Evolutionary conservation across 2,113 vertebrate species (phyloP), one percentile per base, ranked within the genome.

Genomic region (Oriolus oriolus): DNA sequence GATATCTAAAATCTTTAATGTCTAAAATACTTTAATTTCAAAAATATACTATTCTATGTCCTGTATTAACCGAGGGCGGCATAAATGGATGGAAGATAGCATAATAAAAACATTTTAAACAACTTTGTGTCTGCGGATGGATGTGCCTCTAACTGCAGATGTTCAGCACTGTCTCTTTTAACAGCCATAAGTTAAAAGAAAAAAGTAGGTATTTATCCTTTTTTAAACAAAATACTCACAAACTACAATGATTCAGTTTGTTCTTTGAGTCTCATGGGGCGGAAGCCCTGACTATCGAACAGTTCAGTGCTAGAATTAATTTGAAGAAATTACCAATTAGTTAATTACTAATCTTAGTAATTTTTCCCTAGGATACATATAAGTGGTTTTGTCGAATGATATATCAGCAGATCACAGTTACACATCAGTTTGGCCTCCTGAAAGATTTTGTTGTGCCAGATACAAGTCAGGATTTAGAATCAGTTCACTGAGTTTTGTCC

Each of bases 241-340:
- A n/a, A 65, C 37, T 53, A 7, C 16, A 89, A 17, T 16, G 45
- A 41, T 77, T 86, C 52, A 68, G 6, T 30, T 90, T 57, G 19
- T 56, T 66, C 60, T 71, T 92, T 60, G 45, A 78, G 24, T 92
- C 63, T 93, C 69, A 16, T 56, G 64, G 44, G 24, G 6, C 22
- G 21, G 59, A 81, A 75, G 33, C 26, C 28, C 28, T 68, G 37
- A 50, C 59, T 90, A 21, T 70, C 39, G 80, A 83, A 28, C 27
- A 70, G 49, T 73, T 76, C 47, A 70, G 18, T 57, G 37, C 59
- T 65, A 13, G 19, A 81, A 80, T 86, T 85, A 73, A 92, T 83
- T 83, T 82, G 85, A 74, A 88, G 50, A 73, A 90, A 57, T 87
- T 57, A 30, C 44, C 88, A n/a, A 80, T 86, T 54, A 93, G 18